phyloP scores from a whole-genome alignment of 2,113 vertebrate genomes.

The Sinosuthora webbiana region DNA sequence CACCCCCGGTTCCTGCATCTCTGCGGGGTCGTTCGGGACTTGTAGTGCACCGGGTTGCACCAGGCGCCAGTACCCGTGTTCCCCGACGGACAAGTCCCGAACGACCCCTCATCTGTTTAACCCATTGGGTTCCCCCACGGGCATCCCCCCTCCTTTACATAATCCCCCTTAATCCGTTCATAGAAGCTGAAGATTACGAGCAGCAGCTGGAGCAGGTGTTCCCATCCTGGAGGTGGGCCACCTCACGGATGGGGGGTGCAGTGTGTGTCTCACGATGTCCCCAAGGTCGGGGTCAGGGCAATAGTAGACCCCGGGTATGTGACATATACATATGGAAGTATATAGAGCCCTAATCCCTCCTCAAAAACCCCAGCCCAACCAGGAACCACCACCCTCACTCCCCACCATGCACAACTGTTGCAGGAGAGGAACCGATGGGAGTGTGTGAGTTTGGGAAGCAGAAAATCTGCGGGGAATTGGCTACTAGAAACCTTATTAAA shows the following conservation, averaged over 20 bases:
- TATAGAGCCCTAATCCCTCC: background rate
- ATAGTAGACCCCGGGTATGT: background rate
- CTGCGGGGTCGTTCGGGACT: constrained; percentile 1
- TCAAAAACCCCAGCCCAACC: background rate
- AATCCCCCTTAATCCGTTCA: background rate
- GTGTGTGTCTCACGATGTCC: background rate
- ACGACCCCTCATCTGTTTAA: background rate
- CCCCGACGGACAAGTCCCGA: background rate
- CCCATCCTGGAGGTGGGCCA: background rate
- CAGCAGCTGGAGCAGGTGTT: background rate
- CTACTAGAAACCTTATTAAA: constrained; percentile 15
- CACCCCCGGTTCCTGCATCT: background rate
- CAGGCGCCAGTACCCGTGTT: background rate
- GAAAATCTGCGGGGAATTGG: constrained; percentile 1
- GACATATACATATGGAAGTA: background rate
- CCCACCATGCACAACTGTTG: background rate
- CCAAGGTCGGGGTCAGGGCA: background rate
- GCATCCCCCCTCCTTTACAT: background rate
- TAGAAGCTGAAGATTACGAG: background rate
- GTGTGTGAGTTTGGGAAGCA: background rate
- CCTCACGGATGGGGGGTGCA: background rate
- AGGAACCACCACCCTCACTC: background rate
- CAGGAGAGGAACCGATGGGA: background rate
- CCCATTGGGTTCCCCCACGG: background rate
- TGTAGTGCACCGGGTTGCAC: background rate